These are phyloP conservation scores for Drosophila hawaiiensis DNA, from an alignment of 2,888 invertebrate species.

Conservation along the genomic window DNA sequence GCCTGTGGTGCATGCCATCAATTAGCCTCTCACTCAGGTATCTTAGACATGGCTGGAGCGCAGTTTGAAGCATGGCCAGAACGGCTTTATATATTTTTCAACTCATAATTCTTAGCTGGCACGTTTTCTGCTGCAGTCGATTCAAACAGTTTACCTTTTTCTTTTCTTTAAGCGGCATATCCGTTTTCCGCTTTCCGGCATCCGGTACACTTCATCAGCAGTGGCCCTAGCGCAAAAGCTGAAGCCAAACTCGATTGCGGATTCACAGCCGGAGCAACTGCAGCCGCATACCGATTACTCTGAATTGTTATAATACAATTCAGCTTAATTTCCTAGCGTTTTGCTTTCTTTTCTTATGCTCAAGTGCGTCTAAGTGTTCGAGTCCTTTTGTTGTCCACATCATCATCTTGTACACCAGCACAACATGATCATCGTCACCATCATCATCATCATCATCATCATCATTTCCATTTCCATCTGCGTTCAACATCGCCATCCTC, in stretches of 20 bases:
- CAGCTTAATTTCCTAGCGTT: constrained; percentile 68
- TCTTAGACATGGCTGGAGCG: neutral
- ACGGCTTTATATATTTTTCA: constrained; percentile 13
- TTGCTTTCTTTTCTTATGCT: constrained; percentile 52
- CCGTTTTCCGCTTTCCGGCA: constrained; percentile 42
- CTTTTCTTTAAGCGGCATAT: constrained; percentile 41
- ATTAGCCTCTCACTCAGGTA: constrained; percentile 24
- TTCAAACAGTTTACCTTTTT: constrained; percentile 12
- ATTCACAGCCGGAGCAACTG: constrained; percentile 16
- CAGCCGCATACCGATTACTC: constrained; percentile 54
- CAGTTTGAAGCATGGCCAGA: constrained; percentile 2
- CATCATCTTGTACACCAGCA: constrained; percentile 15
- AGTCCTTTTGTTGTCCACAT: constrained; percentile 60
- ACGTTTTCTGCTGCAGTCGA: constrained; percentile 23
- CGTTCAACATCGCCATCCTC: neutral
- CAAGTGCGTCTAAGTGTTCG: constrained; percentile 67
- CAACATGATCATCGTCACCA: neutral
- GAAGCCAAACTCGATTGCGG: constrained; percentile 5
- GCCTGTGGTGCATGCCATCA: constrained; percentile 24
- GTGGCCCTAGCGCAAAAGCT: neutral
- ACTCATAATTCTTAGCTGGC: constrained; percentile 35
- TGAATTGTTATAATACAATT: constrained; percentile 74
- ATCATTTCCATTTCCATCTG: neutral
- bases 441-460: constrained; percentile 12
- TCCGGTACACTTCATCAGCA: constrained; percentile 50